Percentiles rank a stretch among this genome's conserved stretches.
These are phyloP conservation scores for Pogonomyrmex californicus DNA, from an alignment of 1,140 invertebrate genomes.

Conservation along the genomic window DNA sequence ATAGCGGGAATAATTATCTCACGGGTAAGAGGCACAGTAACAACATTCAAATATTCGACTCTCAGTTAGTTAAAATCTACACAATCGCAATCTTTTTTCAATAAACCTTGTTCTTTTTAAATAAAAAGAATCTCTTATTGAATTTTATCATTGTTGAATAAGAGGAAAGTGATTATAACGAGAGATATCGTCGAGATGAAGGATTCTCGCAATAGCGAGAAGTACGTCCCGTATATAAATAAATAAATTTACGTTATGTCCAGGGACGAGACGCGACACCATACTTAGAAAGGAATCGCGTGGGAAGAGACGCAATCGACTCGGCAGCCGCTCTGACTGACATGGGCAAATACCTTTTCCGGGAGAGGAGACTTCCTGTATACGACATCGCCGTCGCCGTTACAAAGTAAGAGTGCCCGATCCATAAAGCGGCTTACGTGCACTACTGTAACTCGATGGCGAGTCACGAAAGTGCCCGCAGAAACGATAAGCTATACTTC, in stretches of 20 bases:
- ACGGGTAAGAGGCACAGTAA: slow-evolving; percentile 90
- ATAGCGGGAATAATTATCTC: slow-evolving; percentile 98
- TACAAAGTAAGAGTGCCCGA: slow-evolving; percentile 93
- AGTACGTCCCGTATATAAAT: not conserved
- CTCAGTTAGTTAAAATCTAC: not conserved
- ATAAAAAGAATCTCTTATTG: not conserved
- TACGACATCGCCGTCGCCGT: slow-evolving; percentile 98
- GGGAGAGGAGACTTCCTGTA: slow-evolving; percentile 96
- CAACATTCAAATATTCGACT: not conserved
- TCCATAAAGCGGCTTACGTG: slow-evolving; percentile 22
- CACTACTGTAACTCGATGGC: not conserved
- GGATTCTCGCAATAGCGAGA: not conserved
- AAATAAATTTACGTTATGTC: slow-evolving; percentile 62
- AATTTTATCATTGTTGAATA: not conserved
- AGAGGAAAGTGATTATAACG: not conserved
- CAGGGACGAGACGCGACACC: slow-evolving; percentile 98
- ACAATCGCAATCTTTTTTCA: not conserved
- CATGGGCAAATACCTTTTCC: slow-evolving; percentile 98
- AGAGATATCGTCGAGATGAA: not conserved
- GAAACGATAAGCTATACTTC: not conserved
- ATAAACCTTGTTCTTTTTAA: not conserved
- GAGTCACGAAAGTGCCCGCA: not conserved
- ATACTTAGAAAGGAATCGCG: slow-evolving; percentile 96
- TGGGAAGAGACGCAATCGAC: slow-evolving; percentile 97
- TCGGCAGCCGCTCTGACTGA: slow-evolving; percentile 97